phyloP scores from a whole-genome alignment of 1,140 invertebrate species.

The Heterodera schachtii region DNA sequence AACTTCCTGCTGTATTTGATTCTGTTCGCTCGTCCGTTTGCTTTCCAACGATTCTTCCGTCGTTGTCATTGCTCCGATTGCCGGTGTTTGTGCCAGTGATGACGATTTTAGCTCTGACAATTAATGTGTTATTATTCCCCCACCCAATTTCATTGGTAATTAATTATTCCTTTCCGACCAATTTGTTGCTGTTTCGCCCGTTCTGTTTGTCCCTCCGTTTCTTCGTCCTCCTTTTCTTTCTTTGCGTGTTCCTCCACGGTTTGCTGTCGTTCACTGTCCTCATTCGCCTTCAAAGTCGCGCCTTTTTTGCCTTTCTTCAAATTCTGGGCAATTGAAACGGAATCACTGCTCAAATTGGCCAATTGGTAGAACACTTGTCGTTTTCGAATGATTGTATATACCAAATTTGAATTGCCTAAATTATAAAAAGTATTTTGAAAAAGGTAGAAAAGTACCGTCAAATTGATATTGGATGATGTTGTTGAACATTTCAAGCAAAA shows the following conservation, averaged over 20 bases:
- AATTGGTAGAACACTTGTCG: constrained; percentile 93
- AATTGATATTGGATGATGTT: constrained; percentile 99
- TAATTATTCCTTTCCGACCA: background rate
- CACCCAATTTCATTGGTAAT: constrained; percentile 8
- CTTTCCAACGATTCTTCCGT: constrained; percentile 10
- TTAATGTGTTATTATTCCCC: constrained; percentile 60
- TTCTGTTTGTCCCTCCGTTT: background rate
- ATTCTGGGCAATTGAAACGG: constrained; percentile 68
- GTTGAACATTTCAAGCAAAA: constrained; percentile 97
- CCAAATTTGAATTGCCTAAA: constrained; percentile 89
- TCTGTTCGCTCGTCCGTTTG: background rate
- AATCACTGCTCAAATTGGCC: constrained; percentile 90
- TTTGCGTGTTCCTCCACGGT: background rate
- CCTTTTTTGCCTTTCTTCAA: constrained; percentile 49
- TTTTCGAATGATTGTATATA: constrained; percentile 98
- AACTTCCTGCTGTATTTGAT: background rate
- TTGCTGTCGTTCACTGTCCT: background rate
- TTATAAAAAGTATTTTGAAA: constrained; percentile 20
- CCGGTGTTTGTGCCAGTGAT: constrained; percentile 83
- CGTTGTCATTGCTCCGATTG: constrained; percentile 85
- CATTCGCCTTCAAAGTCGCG: constrained; percentile 28
- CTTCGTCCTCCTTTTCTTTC: constrained; percentile 68
- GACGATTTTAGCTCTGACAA: constrained; percentile 74
- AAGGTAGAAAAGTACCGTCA: constrained; percentile 76
- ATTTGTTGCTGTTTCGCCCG: constrained; percentile 8